Evolutionary conservation across 2,888 invertebrate species (phyloP), one percentile per base, ranked within the genome.

Genomic region (Cybosia mesomella): DNA sequence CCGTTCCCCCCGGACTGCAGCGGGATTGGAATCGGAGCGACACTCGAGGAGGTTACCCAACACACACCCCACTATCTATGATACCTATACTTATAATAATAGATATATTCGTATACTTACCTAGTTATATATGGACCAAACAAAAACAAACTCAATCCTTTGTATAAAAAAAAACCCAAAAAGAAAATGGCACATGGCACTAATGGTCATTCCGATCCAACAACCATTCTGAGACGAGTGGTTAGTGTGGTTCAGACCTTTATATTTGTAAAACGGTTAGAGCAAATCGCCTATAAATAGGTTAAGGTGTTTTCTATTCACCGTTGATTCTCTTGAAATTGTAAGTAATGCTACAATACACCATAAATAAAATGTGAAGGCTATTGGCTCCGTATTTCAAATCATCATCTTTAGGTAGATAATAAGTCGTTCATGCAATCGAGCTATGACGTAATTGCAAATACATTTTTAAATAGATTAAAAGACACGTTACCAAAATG

Each of bases 291-390:
- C 36, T 43, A 54, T 67, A 77, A 71, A 70, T 67, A 71, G 78
- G 75, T 77, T 68, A 80, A 77, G 78, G 72, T 64, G 36, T 62
- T 39, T 28, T 58, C 64, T 67, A 60, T 70, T 71, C 78, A 75
- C 70, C 66, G 71, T 70, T 70, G 63, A 71, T 75, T 80, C 71
- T 77, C 69, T 66, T 67, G 70, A 72, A 73, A 73, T 68, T 76
- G 73, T 55, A 59, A 55, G 21, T 68, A 68, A 64, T 64, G 43
- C 32, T 53, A n/a, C 18, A 54, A 22, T 55, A 54, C 39, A 11
- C n/a, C 49, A 61, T 61, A 61, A 28, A 59, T 36, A 58, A 58
- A 22, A 2, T 7, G 18, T 59, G 39, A 59, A 39, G 39, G 59
- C 43, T 21, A 57, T 39, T 64, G 59, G 34, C 58, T 43, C 4